These are phyloP conservation scores for Aphrophora alni DNA, from an alignment of 2,888 invertebrate genomes.

Conservation along the genomic window DNA sequence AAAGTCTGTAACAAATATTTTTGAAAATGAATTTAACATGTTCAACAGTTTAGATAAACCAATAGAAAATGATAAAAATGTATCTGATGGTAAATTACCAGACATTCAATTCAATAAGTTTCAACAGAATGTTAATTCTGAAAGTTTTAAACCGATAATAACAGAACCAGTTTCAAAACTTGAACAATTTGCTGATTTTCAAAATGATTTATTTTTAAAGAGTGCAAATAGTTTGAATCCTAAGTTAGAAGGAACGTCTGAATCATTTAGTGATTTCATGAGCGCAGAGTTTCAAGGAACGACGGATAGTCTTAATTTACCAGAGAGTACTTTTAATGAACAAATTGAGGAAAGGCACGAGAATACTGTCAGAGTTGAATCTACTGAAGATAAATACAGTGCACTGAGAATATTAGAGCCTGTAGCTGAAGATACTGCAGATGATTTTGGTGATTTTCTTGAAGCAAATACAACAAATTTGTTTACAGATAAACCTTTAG, in stretches of 20 bases:
- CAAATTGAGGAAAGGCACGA: too few relatives aligned
- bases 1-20: neutral
- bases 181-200: neutral
- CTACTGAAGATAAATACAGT: constrained; percentile 44
- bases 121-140: neutral
- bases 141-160: neutral
- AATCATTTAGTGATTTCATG: neutral
- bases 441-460: constrained; percentile 60
- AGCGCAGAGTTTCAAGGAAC: neutral
- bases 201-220: neutral
- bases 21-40: neutral
- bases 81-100: neutral
- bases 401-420: constrained; percentile 56
- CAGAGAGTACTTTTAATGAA: too few relatives aligned
- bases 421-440: constrained; percentile 47
- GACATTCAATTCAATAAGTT: neutral
- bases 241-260: neutral
- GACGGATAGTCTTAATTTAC: too few relatives aligned
- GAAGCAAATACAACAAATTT: constrained; percentile 42
- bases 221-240: neutral
- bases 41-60: neutral
- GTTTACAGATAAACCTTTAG: constrained; percentile 9
- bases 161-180: neutral
- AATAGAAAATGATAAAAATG: neutral
- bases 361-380: neutral